Evolutionary conservation across 2,888 invertebrate species (phyloP), one percentile per base, ranked within the genome.

Genomic region (Thysanoteuthis rhombus): DNA sequence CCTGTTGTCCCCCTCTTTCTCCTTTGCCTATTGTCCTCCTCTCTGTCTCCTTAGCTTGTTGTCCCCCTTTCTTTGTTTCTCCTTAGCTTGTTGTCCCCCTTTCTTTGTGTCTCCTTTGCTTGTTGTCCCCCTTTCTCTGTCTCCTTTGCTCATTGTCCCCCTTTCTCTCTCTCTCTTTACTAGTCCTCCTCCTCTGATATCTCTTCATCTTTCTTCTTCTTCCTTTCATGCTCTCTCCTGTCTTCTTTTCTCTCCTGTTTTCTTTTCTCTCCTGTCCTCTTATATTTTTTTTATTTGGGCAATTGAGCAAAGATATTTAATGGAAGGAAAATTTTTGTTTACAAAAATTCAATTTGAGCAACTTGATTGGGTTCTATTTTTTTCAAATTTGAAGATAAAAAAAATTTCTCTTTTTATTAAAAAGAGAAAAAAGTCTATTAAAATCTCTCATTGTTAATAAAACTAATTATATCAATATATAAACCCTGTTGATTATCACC

Each of bases 111-210:
- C 12, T 10, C 32, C 8, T n/a, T 8, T n/a, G 32, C 1, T n/a
- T 6, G 12, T n/a, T 8, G 22, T 28, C 28, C 28, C 8, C 32
- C 5, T 75, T n/a, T n/a, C 1, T n/a, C 10, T 16, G 28, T 75
- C 8, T 12, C 16, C 10, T 32, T 32, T n/a, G 10, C 12, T 0
- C 75, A 0, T n/a, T 1, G 28, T 75, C n/a, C 8, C 12, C 10
- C 25, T 22, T 75, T 75, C 12, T 0, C 10, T n/a, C n/a, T 10
- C 75, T 16, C 19, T 10, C 0, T 10, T 10, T 10, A 1, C 32
- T 1, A 6, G 10, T n/a, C 10, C 12, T n/a, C 0, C 10, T 32
- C 5, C 1, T 5, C 8, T 1, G 1, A 25, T 28, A 1, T 25
- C 28, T 3, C 6, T 1, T 2, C 1, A 0, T 22, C 0, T 1